These are phyloP conservation scores for Thryonomys swinderianus DNA, from an alignment of 2,113 vertebrate genomes.

Conservation along the genomic window DNA sequence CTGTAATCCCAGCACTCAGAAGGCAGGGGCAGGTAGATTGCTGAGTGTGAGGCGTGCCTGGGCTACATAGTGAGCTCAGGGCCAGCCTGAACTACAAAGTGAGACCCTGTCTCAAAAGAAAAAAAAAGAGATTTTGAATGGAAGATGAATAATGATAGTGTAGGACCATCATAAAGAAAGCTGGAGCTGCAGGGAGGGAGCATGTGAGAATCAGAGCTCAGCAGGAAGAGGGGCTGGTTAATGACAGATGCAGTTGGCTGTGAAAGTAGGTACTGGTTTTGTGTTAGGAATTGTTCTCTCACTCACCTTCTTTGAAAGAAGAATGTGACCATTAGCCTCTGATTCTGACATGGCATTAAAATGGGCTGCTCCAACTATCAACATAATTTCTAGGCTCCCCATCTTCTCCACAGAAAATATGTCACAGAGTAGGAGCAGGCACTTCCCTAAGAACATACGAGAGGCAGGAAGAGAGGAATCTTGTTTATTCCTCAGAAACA, in stretches of 20 bases:
- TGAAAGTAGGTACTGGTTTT: background rate
- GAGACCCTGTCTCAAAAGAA: no score
- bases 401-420: background rate
- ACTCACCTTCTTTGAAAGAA: conserved; percentile 4
- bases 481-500: conserved; percentile 81
- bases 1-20: no score
- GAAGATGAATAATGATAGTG: background rate
- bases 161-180: background rate
- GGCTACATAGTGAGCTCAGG: no score
- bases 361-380: background rate
- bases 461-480: conserved; percentile 71
- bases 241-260: background rate
- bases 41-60: no score
- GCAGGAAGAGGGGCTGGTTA: background rate
- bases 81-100: no score
- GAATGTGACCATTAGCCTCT: background rate
- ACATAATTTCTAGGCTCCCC: background rate
- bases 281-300: background rate
- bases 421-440: conserved; percentile 77
- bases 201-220: background rate
- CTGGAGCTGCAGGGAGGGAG: background rate
- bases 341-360: background rate
- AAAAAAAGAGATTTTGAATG: background rate
- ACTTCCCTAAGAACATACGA: conserved; percentile 72
- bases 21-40: no score